Evolutionary conservation across 2,113 vertebrate species (phyloP).

Genomic region (Sula dactylatra): DNA sequence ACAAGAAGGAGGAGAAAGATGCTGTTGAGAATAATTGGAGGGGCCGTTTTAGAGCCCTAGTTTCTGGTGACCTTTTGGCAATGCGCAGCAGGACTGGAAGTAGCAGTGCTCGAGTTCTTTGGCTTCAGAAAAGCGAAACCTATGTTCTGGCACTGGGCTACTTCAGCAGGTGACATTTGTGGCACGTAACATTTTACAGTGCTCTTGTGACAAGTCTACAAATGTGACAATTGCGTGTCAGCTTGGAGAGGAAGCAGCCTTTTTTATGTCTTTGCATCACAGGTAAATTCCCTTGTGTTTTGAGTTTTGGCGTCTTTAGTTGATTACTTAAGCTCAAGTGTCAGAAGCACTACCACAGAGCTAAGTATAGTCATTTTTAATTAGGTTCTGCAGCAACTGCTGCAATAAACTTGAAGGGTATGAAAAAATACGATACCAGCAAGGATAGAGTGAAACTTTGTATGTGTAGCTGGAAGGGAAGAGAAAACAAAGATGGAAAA

Average conservation of each 20-base stretch:
- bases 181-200: not conserved
- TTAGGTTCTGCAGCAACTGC: conserved; percentile 38
- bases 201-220: not conserved
- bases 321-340: conserved; percentile 43
- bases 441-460: not conserved
- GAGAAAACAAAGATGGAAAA: not conserved
- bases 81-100: not conserved
- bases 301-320: not conserved
- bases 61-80: not conserved
- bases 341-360: conserved; percentile 55
- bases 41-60: not conserved
- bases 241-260: not conserved
- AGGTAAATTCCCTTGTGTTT: conserved; percentile 8
- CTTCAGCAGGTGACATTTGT: not conserved
- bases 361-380: conserved; percentile 54
- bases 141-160: not conserved
- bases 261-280: not conserved
- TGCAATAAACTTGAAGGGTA: not conserved
- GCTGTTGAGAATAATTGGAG: not conserved
- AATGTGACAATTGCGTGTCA: not conserved
- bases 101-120: not conserved
- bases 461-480: not conserved
- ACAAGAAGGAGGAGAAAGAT: not conserved
- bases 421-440: not conserved
- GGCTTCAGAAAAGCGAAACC: not conserved